These are phyloP conservation scores for Himalopsyche japonica DNA, from an alignment of 2,888 invertebrate genomes.

Conservation along the genomic window DNA sequence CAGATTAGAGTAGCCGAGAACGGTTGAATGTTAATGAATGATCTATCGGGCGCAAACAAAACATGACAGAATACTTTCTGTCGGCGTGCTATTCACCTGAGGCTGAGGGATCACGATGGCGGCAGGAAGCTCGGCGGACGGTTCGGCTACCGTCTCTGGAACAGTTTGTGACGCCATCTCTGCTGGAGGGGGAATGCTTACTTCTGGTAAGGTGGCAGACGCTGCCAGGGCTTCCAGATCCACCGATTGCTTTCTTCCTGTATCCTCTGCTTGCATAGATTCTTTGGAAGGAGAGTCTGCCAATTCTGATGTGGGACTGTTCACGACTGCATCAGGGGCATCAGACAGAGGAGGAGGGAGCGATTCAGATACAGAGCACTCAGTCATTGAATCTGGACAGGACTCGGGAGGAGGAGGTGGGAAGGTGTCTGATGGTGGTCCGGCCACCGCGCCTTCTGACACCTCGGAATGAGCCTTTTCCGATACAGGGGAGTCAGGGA, in stretches of 20 bases:
- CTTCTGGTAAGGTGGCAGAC: conserved; percentile 2
- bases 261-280: background rate
- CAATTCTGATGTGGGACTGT: conserved; percentile 37
- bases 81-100: conserved; percentile 41
- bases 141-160: conserved; percentile 2
- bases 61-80: conserved; percentile 40
- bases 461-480: conserved; percentile 30
- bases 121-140: background rate
- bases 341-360: conserved; percentile 38
- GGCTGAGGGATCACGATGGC: conserved; percentile 20
- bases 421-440: conserved; percentile 36
- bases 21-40: conserved; percentile 36
- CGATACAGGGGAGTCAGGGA: conserved; percentile 29
- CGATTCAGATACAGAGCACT: conserved; percentile 37
- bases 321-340: conserved; percentile 31
- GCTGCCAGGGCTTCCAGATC: conserved; percentile 17
- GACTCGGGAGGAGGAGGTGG: conserved; percentile 39
- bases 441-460: conserved; percentile 24
- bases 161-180: conserved; percentile 4
- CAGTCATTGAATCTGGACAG: conserved; percentile 37
- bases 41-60: conserved; percentile 40
- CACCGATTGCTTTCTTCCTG: background rate
- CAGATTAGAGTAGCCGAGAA: conserved; percentile 10
- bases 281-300: conserved; percentile 36
- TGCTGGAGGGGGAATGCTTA: conserved; percentile 11